Evolutionary conservation across 2,797 vertebrate species (phyloP).

Genomic region (Pantherophis alleghaniensis): DNA sequence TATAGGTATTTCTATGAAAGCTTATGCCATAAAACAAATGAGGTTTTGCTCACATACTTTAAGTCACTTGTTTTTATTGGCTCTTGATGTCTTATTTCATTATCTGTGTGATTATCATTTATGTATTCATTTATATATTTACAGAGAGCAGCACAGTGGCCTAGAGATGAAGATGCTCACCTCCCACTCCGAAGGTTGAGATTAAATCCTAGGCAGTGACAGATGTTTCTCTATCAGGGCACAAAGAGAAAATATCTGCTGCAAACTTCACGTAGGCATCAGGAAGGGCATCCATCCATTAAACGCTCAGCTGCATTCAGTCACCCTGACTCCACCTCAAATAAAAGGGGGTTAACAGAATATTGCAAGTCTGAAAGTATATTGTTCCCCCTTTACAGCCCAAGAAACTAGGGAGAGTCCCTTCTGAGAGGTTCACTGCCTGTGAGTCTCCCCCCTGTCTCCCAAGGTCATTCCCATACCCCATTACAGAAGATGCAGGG

Average conservation of each 20-base stretch:
- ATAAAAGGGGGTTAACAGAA: not conserved
- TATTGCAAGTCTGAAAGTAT: not conserved
- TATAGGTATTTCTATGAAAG: not conserved
- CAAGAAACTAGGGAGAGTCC: not conserved
- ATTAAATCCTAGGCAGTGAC: not conserved
- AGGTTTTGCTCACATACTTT: not conserved
- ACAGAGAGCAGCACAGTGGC: not conserved
- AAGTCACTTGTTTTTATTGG: not conserved
- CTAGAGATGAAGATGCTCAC: not conserved
- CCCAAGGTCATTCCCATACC: not conserved
- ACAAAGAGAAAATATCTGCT: not conserved
- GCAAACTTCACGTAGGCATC: not conserved
- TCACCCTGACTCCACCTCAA: not conserved
- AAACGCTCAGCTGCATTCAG: not conserved
- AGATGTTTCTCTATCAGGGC: not conserved
- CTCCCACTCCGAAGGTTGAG: not conserved
- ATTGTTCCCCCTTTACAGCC: not conserved
- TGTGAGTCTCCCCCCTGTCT: not conserved
- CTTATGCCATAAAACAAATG: not conserved
- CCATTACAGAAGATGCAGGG: not conserved
- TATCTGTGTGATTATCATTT: not conserved
- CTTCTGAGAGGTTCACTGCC: not conserved
- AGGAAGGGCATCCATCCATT: not conserved
- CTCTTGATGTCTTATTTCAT: not conserved
- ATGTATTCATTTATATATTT: not conserved